Percentiles rank a stretch among this genome's conserved stretches.
Conservation (phyloP, 2,888 invertebrate species). For the Hydrotaea cyrtoneurina region DNA sequence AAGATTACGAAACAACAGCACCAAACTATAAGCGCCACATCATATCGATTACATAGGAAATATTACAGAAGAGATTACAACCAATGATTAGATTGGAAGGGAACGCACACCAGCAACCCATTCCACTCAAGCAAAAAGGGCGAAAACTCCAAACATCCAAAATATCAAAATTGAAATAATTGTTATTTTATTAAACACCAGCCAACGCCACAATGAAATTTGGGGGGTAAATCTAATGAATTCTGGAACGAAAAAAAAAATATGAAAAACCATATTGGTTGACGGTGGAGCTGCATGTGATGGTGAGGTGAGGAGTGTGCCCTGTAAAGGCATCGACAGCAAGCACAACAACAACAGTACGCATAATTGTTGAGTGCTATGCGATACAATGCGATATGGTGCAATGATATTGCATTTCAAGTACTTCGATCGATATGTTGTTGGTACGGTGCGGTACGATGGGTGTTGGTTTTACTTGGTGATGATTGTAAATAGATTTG, state of each 20-base stretch:
- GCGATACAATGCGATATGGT: conserved; percentile 37
- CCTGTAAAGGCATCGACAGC: neutral
- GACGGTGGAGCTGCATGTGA: neutral
- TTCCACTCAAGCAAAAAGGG: neutral
- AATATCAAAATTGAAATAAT: neutral
- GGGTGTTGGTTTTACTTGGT: conserved; percentile 13
- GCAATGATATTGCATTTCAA: conserved; percentile 54
- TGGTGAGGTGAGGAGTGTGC: neutral
- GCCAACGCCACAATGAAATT: neutral
- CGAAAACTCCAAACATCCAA: neutral
- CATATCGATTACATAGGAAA: conserved; percentile 23
- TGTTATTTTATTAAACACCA: conserved; percentile 16
- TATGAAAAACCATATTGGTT: conserved; percentile 28
- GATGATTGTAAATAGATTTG: conserved; percentile 52
- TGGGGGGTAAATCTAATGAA: neutral
- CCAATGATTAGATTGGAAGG: conserved; percentile 52
- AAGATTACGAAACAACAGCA: neutral
- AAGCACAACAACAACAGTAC: neutral
- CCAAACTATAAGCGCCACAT: conserved; percentile 27
- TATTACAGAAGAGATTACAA: conserved; percentile 50
- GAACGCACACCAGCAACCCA: too few relatives aligned
- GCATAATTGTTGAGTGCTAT: conserved; percentile 37
- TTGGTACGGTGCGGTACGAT: neutral
- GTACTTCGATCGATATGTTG: conserved; percentile 33
- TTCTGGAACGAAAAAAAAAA: neutral